Evolutionary conservation across 2,113 vertebrate species (phyloP).

Genomic region (Pluvianellus socialis): DNA sequence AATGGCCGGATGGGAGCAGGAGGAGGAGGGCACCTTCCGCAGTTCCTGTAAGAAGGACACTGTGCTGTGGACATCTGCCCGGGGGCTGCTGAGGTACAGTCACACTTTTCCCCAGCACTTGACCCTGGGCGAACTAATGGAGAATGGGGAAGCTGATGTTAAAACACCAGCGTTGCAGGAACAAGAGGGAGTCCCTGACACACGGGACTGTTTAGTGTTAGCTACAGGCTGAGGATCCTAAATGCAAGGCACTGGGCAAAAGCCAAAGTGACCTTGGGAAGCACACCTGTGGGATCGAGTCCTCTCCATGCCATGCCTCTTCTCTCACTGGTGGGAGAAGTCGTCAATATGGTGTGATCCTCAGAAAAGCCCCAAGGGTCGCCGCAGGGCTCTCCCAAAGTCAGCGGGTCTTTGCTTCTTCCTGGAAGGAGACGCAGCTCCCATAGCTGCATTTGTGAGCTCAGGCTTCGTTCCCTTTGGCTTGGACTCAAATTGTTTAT

Average conservation of each 20-base stretch:
- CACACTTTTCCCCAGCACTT: neutral
- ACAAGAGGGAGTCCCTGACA: neutral
- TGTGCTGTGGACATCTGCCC: neutral
- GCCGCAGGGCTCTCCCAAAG: neutral
- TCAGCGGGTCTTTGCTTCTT: neutral
- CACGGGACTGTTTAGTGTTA: neutral
- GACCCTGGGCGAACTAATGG: rapidly evolving
- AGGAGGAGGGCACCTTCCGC: neutral
- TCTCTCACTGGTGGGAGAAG: neutral
- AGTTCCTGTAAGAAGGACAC: neutral
- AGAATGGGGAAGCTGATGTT: rapidly evolving
- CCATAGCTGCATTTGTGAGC: neutral
- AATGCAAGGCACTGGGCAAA: neutral
- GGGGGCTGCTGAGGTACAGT: rapidly evolving
- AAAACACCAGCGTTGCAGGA: neutral
- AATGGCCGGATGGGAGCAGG: neutral
- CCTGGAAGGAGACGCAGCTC: neutral
- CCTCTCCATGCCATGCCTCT: neutral
- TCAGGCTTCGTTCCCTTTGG: neutral
- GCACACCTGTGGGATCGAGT: rapidly evolving
- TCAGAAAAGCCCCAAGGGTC: neutral
- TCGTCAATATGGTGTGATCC: neutral
- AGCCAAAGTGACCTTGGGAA: neutral
- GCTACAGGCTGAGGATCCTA: neutral
- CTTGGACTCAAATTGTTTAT: neutral